Evolutionary conservation across 2,797 vertebrate genomes (phyloP).

Genomic region (Cryptoblepharus egeriae): DNA sequence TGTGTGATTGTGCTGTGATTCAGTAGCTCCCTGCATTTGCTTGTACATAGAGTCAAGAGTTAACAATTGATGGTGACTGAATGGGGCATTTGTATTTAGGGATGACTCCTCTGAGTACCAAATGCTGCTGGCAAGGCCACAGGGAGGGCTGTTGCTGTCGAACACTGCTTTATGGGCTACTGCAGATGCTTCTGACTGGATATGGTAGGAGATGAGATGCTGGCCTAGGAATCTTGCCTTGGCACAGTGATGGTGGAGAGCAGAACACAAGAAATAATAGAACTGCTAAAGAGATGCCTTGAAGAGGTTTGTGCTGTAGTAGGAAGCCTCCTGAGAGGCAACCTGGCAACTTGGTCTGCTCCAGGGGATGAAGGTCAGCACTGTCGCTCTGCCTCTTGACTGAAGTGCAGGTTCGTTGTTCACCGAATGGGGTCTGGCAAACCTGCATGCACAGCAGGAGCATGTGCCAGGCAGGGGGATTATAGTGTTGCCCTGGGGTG

Average conservation of each 20-base stretch:
- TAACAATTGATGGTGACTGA: background rate
- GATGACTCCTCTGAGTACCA: background rate
- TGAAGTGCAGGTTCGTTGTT: background rate
- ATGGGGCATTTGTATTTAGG: background rate
- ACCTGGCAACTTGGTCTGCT: background rate
- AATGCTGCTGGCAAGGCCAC: background rate
- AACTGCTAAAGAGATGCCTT: background rate
- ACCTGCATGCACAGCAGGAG: slow-evolving; percentile 58
- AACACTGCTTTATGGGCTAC: background rate
- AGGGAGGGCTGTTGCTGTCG: background rate
- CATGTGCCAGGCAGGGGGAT: slow-evolving; percentile 65
- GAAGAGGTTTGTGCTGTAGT: no score
- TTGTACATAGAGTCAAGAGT: background rate
- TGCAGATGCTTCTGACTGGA: no score
- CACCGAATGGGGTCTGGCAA: slow-evolving; percentile 48
- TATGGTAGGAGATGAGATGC: no score
- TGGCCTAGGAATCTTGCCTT: background rate
- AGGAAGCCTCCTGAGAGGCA: no score
- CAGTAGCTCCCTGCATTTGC: background rate
- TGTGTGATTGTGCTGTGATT: background rate
- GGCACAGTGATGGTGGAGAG: no score
- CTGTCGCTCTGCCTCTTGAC: slow-evolving; percentile 16
- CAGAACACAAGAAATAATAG: no score
- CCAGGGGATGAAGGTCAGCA: background rate
- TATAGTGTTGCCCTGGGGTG: slow-evolving; percentile 59